phyloP scores from a whole-genome alignment of 2,888 invertebrate genomes.

The Eupeodes luniger region DNA sequence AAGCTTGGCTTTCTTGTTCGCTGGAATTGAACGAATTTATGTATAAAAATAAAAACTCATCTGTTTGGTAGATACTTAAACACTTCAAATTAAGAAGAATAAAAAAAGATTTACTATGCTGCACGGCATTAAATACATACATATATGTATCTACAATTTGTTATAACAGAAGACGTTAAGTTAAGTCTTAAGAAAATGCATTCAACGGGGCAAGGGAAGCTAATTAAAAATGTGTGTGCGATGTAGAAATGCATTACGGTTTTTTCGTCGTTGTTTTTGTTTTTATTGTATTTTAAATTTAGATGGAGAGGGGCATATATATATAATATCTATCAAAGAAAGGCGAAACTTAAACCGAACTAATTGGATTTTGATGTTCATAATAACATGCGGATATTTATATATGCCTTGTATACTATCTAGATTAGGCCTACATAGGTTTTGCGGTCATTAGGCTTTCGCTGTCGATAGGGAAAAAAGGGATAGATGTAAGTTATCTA shows the following conservation, averaged over 20 bases:
- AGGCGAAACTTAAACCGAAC: slow-evolving; percentile 53
- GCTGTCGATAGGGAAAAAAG: slow-evolving; percentile 48
- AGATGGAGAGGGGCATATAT: not conserved
- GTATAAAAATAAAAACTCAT: slow-evolving; percentile 77
- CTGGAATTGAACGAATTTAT: slow-evolving; percentile 84
- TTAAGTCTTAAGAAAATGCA: slow-evolving; percentile 51
- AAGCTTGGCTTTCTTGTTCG: slow-evolving; percentile 85
- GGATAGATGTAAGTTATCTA: not conserved
- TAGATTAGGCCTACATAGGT: slow-evolving; percentile 35
- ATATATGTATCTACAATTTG: slow-evolving; percentile 53
- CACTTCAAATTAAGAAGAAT: slow-evolving; percentile 7
- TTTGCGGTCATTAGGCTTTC: slow-evolving; percentile 65
- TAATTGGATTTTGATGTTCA: slow-evolving; percentile 67
- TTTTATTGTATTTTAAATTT: slow-evolving; percentile 7
- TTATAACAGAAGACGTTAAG: slow-evolving; percentile 69
- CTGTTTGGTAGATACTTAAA: slow-evolving; percentile 61
- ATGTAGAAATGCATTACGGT: slow-evolving; percentile 46
- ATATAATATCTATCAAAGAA: not conserved
- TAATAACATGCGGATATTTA: slow-evolving; percentile 55
- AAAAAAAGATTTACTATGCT: slow-evolving; percentile 41
- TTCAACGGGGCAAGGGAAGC: slow-evolving; percentile 48
- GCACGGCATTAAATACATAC: slow-evolving; percentile 59
- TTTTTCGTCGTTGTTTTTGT: slow-evolving; percentile 6
- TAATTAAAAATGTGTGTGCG: slow-evolving; percentile 60
- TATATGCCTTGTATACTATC: slow-evolving; percentile 37